These are phyloP conservation scores for Psammodynastes pulverulentus DNA, from an alignment of 2,113 vertebrate genomes.

Conservation along the genomic window DNA sequence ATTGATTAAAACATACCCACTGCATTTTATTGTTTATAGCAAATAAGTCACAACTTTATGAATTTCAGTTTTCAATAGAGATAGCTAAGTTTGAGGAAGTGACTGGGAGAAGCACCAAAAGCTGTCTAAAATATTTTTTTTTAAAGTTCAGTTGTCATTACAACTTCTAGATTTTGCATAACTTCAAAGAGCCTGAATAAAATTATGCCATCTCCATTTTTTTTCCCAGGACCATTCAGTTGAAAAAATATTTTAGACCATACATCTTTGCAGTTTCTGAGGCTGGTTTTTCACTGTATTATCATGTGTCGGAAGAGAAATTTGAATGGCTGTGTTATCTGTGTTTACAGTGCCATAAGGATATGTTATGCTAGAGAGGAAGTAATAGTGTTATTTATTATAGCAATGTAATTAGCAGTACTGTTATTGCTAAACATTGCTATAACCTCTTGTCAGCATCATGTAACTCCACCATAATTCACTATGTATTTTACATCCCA, in stretches of 20 bases:
- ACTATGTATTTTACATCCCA: conserved; percentile 35
- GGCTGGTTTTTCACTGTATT: conserved; percentile 31
- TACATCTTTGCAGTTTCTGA: conserved; percentile 45
- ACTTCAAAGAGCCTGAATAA: not conserved
- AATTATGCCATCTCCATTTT: not conserved
- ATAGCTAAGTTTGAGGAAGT: not conserved
- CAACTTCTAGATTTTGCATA: not conserved
- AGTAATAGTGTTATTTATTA: conserved; percentile 63
- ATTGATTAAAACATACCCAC: not conserved
- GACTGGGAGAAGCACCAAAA: not conserved
- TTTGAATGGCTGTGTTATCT: conserved; percentile 52
- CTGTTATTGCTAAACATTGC: conserved; percentile 57
- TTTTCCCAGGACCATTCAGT: conserved; percentile 27
- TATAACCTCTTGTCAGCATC: conserved; percentile 60
- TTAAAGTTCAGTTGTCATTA: not conserved
- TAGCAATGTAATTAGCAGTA: conserved; percentile 62
- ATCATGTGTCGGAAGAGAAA: conserved; percentile 40
- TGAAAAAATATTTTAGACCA: conserved; percentile 34
- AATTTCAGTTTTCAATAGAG: not conserved
- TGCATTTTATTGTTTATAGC: not conserved
- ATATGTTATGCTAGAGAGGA: conserved; percentile 54
- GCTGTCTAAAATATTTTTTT: not conserved
- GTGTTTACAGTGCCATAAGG: conserved; percentile 59
- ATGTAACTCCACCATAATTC: conserved; percentile 53
- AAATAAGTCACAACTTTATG: not conserved